phyloP scores from a whole-genome alignment of 2,888 invertebrate genomes.

The Hemaris fuciformis region DNA sequence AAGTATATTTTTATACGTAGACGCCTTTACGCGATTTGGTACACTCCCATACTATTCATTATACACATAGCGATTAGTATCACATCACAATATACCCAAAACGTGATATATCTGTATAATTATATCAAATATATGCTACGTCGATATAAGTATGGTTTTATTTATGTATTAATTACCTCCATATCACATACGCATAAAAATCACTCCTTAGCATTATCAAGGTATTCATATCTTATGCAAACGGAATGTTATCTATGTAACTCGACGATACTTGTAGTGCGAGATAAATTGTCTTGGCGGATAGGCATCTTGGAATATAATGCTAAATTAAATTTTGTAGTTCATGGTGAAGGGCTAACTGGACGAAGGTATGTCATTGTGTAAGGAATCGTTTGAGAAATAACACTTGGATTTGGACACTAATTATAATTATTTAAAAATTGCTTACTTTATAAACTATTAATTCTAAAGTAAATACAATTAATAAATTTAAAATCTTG shows the following conservation, averaged over 20 bases:
- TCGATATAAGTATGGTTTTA: conserved; percentile 73
- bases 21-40: not conserved
- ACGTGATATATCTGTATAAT: conserved; percentile 73
- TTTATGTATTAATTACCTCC: conserved; percentile 52
- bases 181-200: conserved; percentile 30
- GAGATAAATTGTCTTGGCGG: conserved; percentile 32
- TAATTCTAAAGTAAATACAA: not conserved
- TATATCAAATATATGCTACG: conserved; percentile 78
- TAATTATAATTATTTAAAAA: no score
- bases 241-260: conserved; percentile 43
- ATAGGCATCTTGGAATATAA: conserved; percentile 33
- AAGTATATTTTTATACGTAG: not conserved
- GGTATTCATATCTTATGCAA: conserved; percentile 54
- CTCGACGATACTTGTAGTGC: conserved; percentile 31
- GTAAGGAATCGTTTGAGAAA: conserved; percentile 44
- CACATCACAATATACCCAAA: conserved; percentile 23
- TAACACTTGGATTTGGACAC: conserved; percentile 40
- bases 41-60: conserved; percentile 21
- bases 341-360: conserved; percentile 69
- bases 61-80: conserved; percentile 19
- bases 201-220: conserved; percentile 43
- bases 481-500: not conserved
- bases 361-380: conserved; percentile 55
- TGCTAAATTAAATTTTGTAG: conserved; percentile 37
- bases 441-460: not conserved